Evolutionary conservation across 2,113 vertebrate species (phyloP).

Genomic region (Lophura nycthemera): DNA sequence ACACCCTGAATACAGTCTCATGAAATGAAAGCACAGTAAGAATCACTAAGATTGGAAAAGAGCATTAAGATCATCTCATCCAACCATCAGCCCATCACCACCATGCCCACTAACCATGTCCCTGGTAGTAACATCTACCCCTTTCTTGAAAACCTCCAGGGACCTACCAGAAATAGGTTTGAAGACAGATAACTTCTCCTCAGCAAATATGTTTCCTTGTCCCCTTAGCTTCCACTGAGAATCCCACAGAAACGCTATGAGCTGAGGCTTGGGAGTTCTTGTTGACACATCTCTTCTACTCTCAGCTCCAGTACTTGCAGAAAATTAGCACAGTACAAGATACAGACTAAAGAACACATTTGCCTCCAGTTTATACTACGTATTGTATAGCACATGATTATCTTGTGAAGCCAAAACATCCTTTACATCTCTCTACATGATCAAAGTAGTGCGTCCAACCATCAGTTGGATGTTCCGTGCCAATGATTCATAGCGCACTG

Average conservation of each 20-base stretch:
- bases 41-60: no score
- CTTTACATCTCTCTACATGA: slow-evolving; percentile 12
- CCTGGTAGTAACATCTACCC: no score
- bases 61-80: no score
- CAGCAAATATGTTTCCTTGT: neutral
- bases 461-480: neutral
- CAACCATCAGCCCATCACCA: no score
- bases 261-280: neutral
- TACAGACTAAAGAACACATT: neutral
- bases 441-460: slow-evolving; percentile 15
- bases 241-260: neutral
- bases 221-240: neutral
- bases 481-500: neutral
- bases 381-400: neutral
- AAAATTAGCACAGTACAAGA: slow-evolving; percentile 17
- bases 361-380: neutral
- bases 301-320: neutral
- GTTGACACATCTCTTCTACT: neutral
- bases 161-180: neutral
- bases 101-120: no score
- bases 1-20: neutral
- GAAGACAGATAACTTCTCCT: neutral
- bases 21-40: neutral
- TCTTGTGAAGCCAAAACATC: neutral
- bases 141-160: no score